Percentiles rank a stretch among this genome's conserved stretches.
phyloP scores from a whole-genome alignment of 2,113 vertebrate genomes.

The Crotophaga sulcirostris region DNA sequence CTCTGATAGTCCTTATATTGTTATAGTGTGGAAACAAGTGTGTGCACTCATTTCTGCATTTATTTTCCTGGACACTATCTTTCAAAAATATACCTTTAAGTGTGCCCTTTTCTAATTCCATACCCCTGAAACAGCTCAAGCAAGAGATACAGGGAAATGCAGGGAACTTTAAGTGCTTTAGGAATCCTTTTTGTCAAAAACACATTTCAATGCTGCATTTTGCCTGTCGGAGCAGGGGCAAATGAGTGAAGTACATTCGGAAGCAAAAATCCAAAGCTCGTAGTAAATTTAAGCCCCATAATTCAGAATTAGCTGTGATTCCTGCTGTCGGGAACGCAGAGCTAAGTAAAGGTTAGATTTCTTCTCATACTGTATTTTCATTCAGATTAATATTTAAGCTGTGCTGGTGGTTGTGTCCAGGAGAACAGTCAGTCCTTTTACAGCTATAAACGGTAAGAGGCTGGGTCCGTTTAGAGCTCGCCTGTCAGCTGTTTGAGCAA shows the following conservation, averaged over 20 bases:
- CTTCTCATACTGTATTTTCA: constrained; percentile 58
- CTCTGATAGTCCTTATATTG: not conserved
- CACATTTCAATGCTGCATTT: not conserved
- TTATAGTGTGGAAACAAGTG: not conserved
- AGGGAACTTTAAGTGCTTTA: not conserved
- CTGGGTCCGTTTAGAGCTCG: constrained; percentile 4
- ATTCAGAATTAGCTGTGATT: constrained; percentile 50
- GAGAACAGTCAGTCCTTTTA: constrained; percentile 44
- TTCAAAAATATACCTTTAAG: not conserved
- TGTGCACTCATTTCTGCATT: not conserved
- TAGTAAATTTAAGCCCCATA: not conserved
- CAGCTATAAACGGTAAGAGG: constrained; percentile 22
- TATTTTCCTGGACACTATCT: not conserved
- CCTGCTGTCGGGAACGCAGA: not conserved
- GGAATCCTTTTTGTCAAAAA: not conserved
- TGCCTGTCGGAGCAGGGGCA: not conserved
- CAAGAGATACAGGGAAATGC: not conserved
- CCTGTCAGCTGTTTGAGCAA: constrained; percentile 33
- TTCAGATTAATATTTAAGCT: constrained; percentile 73
- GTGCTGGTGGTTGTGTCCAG: not conserved
- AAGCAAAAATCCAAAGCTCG: not conserved
- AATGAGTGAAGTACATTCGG: not conserved
- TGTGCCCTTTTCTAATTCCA: not conserved
- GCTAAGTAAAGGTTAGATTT: constrained; percentile 62
- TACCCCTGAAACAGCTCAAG: not conserved